A percentile compares a stretch with the other conserved stretches of the same genome.
These are phyloP conservation scores for Chaetogeoica ovagalla DNA, from an alignment of 2,888 invertebrate genomes.

Conservation along the genomic window DNA sequence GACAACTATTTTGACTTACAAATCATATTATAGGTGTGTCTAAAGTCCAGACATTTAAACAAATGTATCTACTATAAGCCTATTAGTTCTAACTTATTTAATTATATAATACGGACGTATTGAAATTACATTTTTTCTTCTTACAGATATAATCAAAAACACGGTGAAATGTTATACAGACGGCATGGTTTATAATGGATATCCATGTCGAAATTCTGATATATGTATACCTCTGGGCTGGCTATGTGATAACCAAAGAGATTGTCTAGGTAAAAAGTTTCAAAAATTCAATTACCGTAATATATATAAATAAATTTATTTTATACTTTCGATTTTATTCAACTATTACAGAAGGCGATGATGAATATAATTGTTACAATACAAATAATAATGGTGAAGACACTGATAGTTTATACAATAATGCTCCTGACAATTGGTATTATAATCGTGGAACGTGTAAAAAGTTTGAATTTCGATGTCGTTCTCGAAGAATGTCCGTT, in stretches of 20 bases:
- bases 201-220: constrained; percentile 56
- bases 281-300: neutral
- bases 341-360: constrained; percentile 55
- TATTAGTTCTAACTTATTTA: no score
- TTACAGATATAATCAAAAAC: constrained; percentile 44
- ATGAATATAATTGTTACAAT: constrained; percentile 55
- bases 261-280: constrained; percentile 55
- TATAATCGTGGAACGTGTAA: constrained; percentile 55
- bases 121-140: neutral
- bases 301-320: neutral
- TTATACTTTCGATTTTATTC: neutral
- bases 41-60: no score
- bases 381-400: neutral
- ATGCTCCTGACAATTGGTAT: constrained; percentile 48
- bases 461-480: constrained; percentile 56
- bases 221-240: constrained; percentile 57
- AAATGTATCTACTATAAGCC: no score
- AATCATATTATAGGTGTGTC: no score
- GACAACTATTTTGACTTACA: no score
- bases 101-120: no score
- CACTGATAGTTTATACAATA: constrained; percentile 27
- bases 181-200: constrained; percentile 56
- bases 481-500: constrained; percentile 55
- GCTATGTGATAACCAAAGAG: constrained; percentile 57
- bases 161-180: constrained; percentile 56